Conservation (phyloP, 2,888 invertebrate species). For the Ornithoptera alexandrae region DNA sequence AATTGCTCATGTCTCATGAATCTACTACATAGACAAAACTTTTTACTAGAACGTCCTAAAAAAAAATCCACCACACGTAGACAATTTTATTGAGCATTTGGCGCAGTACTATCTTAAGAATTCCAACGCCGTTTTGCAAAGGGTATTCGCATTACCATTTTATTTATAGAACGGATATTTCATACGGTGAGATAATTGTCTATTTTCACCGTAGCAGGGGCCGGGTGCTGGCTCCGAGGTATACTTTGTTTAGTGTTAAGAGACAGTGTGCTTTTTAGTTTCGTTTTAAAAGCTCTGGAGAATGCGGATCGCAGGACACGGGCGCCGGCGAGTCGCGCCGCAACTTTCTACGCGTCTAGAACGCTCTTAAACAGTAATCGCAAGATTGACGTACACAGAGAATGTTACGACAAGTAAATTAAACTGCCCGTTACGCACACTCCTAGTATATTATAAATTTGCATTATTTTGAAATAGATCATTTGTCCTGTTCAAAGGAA, state of each 20-base stretch:
- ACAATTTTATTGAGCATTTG: slow-evolving; percentile 22
- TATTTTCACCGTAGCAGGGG: slow-evolving; percentile 54
- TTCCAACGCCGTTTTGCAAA: slow-evolving; percentile 29
- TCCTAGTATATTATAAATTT: slow-evolving; percentile 48
- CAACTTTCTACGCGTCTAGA: slow-evolving; percentile 80
- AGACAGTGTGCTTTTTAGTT: slow-evolving; percentile 62
- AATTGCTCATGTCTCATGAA: no score
- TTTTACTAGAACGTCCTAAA: no score
- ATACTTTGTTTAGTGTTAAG: slow-evolving; percentile 60
- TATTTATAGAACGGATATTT: slow-evolving; percentile 44
- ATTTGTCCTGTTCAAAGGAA: slow-evolving; percentile 3
- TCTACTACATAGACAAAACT: no score
- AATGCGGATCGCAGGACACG: slow-evolving; percentile 77
- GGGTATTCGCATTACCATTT: slow-evolving; percentile 44
- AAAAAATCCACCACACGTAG: not conserved
- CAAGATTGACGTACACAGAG: slow-evolving; percentile 73
- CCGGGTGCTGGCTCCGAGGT: slow-evolving; percentile 49
- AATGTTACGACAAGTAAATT: slow-evolving; percentile 74
- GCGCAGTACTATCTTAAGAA: slow-evolving; percentile 20
- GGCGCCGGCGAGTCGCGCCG: slow-evolving; percentile 77
- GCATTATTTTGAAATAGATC: slow-evolving; percentile 30
- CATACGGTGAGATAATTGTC: slow-evolving; percentile 49
- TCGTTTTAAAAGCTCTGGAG: slow-evolving; percentile 66
- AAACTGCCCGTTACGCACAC: slow-evolving; percentile 61
- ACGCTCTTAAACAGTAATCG: slow-evolving; percentile 77